Evolutionary conservation across 1,140 invertebrate genomes (phyloP), one percentile per base, ranked within the genome.

Genomic region (Adoxophyes honmai): DNA sequence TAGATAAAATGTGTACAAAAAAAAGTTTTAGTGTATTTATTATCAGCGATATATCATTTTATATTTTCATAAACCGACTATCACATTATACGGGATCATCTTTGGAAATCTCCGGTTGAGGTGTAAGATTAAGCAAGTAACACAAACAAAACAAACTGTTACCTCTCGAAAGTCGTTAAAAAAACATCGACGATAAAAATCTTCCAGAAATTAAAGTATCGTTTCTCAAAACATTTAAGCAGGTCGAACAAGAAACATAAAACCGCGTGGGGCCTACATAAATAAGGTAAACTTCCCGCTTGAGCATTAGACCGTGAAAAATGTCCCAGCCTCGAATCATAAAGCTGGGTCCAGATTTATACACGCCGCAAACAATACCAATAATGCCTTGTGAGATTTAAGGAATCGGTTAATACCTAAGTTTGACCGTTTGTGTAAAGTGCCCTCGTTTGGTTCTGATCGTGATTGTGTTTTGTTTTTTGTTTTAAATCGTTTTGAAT

Each of bases 241-340:
- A 48, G 21, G 16, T 48, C 42, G 42, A 48, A 48, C 42, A 48
- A 48, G 42, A 48, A 48, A 28, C 42, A 48, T 48, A 48, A 48
- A 48, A 48, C 42, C 42, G 42, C 42, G 42, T 48, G 42, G 42
- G 42, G 42, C n/a, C 42, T 28, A 48, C 42, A 48, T 48, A 48
- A 48, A 48, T 48, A 48, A 48, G 42, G 11, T 18, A 33, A 48
- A 48, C n/a, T 48, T 48, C 42, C 42, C 18, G 18, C 18, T 18
- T 13, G 42, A 18, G 42, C 42, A 48, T 48, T 48, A 48, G 42
- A 28, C 42, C 10, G 18, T 48, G 42, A 48, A 48, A 48, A 48
- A 48, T 48, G 42, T 33, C 42, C 42, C 18, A 11, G 42, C 16
- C 10, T 48, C 42, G 16, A 48, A 48, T 48, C 42, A 48, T 48